These are phyloP conservation scores for Bubalus kerabau DNA, from an alignment of 2,113 vertebrate species.

Conservation along the genomic window DNA sequence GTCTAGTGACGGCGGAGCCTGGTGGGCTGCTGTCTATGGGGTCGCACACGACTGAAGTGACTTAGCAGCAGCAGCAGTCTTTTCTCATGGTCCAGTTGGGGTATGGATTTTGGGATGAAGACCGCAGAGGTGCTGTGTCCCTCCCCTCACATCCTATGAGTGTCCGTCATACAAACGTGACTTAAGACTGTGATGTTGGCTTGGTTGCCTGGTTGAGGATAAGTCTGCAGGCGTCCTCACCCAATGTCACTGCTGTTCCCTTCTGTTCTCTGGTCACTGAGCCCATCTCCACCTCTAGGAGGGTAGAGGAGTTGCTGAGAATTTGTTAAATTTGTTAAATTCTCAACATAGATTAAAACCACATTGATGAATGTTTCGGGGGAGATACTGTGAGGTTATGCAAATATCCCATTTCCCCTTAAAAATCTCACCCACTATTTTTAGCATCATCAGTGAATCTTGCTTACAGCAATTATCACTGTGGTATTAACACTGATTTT, in stretches of 20 bases:
- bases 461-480: neutral
- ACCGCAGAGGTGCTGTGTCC: neutral
- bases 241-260: too few relatives aligned
- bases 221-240: neutral
- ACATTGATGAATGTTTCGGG: neutral
- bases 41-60: too few relatives aligned
- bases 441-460: neutral
- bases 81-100: neutral
- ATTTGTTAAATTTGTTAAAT: neutral
- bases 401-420: neutral
- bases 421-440: neutral
- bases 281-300: neutral
- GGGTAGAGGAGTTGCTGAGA: neutral
- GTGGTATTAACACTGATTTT: neutral
- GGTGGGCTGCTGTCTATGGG: too few relatives aligned
- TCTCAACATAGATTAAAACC: neutral
- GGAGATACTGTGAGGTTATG: neutral
- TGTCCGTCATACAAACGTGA: fast-evolving
- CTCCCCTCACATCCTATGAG: neutral
- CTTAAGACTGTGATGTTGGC: neutral
- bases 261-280: neutral
- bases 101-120: neutral
- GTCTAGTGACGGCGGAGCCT: neutral
- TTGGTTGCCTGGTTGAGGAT: neutral
- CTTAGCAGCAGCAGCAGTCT: too few relatives aligned